Conservation (phyloP, 2,113 vertebrate species). For the Chionis minor region DNA sequence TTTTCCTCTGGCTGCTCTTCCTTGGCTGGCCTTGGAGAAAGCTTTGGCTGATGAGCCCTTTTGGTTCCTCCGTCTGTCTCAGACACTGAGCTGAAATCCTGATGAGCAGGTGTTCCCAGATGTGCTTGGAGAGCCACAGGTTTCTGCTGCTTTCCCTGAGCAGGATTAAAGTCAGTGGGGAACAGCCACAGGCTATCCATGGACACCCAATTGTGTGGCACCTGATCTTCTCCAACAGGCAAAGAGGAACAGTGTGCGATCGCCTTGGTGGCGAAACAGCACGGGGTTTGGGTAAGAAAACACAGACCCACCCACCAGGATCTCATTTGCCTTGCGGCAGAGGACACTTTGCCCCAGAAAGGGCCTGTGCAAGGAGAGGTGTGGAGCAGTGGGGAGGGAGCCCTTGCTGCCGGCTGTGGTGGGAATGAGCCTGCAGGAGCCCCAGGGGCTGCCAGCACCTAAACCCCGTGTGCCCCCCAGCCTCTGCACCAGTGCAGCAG, state of each 20-base stretch:
- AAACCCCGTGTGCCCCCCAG: rapidly evolving
- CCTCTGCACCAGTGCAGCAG: neutral
- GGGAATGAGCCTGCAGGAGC: neutral
- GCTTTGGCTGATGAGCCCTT: neutral
- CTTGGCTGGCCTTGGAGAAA: neutral
- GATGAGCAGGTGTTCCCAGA: neutral
- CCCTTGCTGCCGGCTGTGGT: neutral
- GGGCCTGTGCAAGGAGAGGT: neutral
- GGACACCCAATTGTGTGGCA: neutral
- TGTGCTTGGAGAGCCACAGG: neutral
- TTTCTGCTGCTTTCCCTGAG: neutral
- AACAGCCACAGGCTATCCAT: neutral
- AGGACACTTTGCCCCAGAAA: neutral
- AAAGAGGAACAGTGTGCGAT: neutral
- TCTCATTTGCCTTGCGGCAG: neutral
- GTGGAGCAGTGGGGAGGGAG: neutral
- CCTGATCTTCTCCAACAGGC: neutral
- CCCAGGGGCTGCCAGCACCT: neutral
- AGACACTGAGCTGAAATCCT: neutral
- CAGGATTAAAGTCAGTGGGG: neutral
- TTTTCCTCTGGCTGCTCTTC: neutral
- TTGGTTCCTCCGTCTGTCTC: rapidly evolving
- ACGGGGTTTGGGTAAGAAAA: neutral
- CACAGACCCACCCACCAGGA: neutral
- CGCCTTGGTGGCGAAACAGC: neutral